Base-by-base conservation (phyloP, 1,140 invertebrate species). In the Sycophaga agraensis region DNA sequence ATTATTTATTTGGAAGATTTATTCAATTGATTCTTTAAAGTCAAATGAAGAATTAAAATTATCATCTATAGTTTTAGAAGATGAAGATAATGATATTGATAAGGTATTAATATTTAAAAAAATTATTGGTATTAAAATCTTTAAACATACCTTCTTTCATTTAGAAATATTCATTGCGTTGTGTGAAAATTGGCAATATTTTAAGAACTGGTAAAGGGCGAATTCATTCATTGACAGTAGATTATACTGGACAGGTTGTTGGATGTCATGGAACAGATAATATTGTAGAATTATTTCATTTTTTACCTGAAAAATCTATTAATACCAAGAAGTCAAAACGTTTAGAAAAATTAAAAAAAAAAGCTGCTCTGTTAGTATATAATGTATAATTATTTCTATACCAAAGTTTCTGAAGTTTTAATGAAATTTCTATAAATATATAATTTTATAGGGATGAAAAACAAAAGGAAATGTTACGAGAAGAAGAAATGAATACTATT, bases 231-330 rank as follows among this genome's bases (percentile, higher is more conserved):
- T 78, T 93, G 60, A 75, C 80, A 12, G 79, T 84, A 34, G 91
- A 94, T 76, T 72, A 76, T 7, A 84, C 86, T 45, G 84, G 88
- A 63, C 84, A 83, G 67, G 71, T 96, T 16, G 69, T 98, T 0
- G 87, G 86, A 8, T 95, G 92, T 79, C 89, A 95, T 77, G 93
- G 94, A 4, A 89, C 84, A 22, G 91, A 95, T 68, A 86, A 87
- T 61, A 78, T 84, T 9, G 77, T 98, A 11, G 96, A 98, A 80
- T 74, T 95, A 31, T 98, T 96, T 75, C 81, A 86, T 46, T 87
- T 99, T 63, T 86, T 89, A 66, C 79, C 85, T 1, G 84, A 91
- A 14, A 87, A 90, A 39, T 89, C 96, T 75, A 85, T 91, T 0
- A 84, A 87, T 55, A 70, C 80, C 24, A 85, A 86, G 66, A 80